These are phyloP conservation scores for Poecilus cupreus DNA, from an alignment of 2,888 invertebrate species.

Conservation along the genomic window DNA sequence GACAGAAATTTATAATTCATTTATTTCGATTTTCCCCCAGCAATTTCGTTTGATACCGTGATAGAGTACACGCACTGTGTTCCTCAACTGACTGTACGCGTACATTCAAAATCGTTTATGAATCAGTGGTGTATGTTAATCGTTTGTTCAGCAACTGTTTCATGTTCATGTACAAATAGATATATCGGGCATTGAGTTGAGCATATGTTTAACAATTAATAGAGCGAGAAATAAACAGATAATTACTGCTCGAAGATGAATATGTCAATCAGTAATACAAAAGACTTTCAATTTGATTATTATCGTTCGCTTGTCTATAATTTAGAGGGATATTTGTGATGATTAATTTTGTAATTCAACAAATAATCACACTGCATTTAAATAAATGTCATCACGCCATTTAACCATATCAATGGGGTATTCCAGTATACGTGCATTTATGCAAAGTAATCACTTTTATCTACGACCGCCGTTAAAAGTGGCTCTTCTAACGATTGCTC, in stretches of 20 bases:
- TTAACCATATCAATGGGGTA: no score
- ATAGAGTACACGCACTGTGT: neutral
- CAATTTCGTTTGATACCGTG: neutral
- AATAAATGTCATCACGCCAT: no score
- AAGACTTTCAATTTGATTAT: slow-evolving; percentile 10
- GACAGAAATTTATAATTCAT: no score
- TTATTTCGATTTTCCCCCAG: neutral
- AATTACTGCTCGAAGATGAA: neutral
- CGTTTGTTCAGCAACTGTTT: slow-evolving; percentile 24
- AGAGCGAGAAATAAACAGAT: slow-evolving; percentile 20
- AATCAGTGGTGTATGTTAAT: slow-evolving; percentile 39
- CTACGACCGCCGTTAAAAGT: no score
- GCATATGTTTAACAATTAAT: slow-evolving; percentile 27
- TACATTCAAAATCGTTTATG: slow-evolving; percentile 20
- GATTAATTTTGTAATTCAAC: no score
- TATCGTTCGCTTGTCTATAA: no score
- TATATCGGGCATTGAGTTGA: slow-evolving; percentile 8
- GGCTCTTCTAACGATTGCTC: no score
- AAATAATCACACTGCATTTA: no score
- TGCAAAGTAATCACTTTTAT: no score
- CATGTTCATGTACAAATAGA: slow-evolving; percentile 20
- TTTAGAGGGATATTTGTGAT: no score
- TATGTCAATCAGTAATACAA: neutral
- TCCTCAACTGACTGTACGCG: neutral
- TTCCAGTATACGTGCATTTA: no score